These are phyloP conservation scores for Leistus spinibarbis DNA, from an alignment of 2,888 invertebrate species.

Conservation along the genomic window DNA sequence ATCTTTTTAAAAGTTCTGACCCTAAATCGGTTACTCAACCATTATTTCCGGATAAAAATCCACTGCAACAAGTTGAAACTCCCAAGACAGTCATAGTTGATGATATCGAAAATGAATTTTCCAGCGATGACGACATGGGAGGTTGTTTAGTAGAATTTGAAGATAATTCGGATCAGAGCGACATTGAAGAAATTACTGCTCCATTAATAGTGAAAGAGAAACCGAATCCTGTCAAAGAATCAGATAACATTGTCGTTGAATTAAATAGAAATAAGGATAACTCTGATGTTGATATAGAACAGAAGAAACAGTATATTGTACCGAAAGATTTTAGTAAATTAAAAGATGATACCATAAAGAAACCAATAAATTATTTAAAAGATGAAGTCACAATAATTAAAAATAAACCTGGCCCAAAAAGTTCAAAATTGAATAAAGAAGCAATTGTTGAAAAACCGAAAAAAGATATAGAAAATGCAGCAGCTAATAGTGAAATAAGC, in stretches of 20 bases:
- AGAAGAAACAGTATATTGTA: neutral
- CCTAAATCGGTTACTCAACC: neutral
- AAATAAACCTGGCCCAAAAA: neutral
- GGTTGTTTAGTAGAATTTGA: slow-evolving; percentile 27
- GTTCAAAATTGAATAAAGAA: neutral
- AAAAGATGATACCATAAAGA: neutral
- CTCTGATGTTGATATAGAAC: neutral
- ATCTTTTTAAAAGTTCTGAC: neutral
- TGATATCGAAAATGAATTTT: neutral
- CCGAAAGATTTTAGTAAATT: neutral
- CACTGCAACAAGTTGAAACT: slow-evolving; percentile 1
- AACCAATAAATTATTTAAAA: neutral
- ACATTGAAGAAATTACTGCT: slow-evolving; percentile 5
- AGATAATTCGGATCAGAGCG: slow-evolving; percentile 12
- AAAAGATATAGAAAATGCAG: slow-evolving; percentile 7
- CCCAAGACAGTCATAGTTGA: slow-evolving; percentile 3
- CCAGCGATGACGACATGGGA: slow-evolving; percentile 22
- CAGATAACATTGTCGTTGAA: neutral
- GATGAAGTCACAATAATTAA: neutral
- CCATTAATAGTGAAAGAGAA: neutral
- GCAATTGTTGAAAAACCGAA: slow-evolving; percentile 8
- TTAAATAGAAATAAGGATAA: neutral
- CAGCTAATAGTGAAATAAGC: too few species aligned
- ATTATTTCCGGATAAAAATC: neutral
- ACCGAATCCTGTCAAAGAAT: neutral